Evolutionary conservation across 1,140 invertebrate genomes (phyloP), one percentile per base, ranked within the genome.

Genomic region (Palaemon carinicauda): DNA sequence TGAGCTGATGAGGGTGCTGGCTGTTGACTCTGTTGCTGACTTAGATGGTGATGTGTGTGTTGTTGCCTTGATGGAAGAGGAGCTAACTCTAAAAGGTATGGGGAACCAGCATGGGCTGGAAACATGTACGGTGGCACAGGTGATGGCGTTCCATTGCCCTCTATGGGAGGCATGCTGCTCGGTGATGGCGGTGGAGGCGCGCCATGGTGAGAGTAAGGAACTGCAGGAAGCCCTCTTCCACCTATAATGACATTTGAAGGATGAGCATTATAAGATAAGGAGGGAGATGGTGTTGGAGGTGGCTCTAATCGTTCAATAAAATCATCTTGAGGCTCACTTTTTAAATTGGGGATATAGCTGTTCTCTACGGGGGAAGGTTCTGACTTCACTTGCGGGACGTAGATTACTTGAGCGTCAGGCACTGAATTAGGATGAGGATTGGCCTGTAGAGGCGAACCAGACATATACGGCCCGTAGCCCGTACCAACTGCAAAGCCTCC

Each of bases 281-380:
- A 24, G 21, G 51, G 29, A 7, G 75, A 51, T 17, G 83, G 83
- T 9, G 56, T 33, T 51, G 77, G 65, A 12, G 83, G 83, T 9
- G 83, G 2, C 12, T 86, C 83, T 10, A 86, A 21, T 12, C 77
- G 33, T 3, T 86, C 83, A 9, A 86, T 51, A 52, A 86, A 86
- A 14, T 86, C 83, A 17, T 86, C 83, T 53, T 86, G 83, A 33
- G 83, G 83, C 65, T 86, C 83, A 27, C 53, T 29, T 50, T 86
- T 86, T 17, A 86, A 54, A 29, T 53, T 52, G 5, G 50, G 51
- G 15, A 73, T 53, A 53, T 74, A 82, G 21, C 31, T 41, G 0
- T 86, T 41, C 0, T 86, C 83, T 19, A 27, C 77, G 17, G 56
- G 77, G 10, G 83, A 73, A 12, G 83, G 53, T 52, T 86, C 83